Percentiles rank a stretch among this genome's conserved stretches.
Conservation (phyloP, 2,797 vertebrate species). For the Acanthurus tractus region DNA sequence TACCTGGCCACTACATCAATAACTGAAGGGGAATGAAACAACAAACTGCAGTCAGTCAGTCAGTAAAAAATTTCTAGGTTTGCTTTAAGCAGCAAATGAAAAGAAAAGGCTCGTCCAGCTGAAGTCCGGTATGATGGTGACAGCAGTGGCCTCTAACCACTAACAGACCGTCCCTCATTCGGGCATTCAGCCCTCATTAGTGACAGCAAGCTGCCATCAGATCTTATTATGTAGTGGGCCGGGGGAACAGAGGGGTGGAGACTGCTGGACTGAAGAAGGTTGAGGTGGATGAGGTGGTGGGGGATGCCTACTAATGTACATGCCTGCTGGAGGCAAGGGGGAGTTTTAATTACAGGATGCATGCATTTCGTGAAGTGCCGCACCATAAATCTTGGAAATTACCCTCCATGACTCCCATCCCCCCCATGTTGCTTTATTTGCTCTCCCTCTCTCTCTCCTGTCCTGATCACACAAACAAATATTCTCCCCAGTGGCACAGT, state of each 20-base stretch:
- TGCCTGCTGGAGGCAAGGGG: conserved; percentile 74
- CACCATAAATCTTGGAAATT: conserved; percentile 86
- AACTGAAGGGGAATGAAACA: background rate
- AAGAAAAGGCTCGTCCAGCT: conserved; percentile 36
- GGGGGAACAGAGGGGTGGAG: conserved; percentile 35
- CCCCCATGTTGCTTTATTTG: conserved; percentile 68
- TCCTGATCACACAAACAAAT: conserved; percentile 75
- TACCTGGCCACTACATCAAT: background rate
- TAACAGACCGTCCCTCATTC: conserved; percentile 65
- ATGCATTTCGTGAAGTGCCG: conserved; percentile 83
- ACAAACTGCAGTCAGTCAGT: background rate
- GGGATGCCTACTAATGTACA: conserved; percentile 76
- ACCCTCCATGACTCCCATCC: conserved; percentile 55
- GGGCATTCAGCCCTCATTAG: conserved; percentile 78
- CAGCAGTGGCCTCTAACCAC: conserved; percentile 54
- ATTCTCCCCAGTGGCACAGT: conserved; percentile 52
- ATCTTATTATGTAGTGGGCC: conserved; percentile 74
- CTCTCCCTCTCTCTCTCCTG: conserved; percentile 31
- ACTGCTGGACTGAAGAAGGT: conserved; percentile 32
- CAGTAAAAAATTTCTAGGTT: background rate
- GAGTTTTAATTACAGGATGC: conserved; percentile 89
- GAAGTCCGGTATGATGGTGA: conserved; percentile 27
- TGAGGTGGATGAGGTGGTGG: conserved; percentile 49
- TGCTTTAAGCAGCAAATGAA: conserved; percentile 23
- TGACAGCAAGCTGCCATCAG: conserved; percentile 73